These are phyloP conservation scores for Chaetodon auriga DNA, from an alignment of 2,113 vertebrate species.

Conservation along the genomic window DNA sequence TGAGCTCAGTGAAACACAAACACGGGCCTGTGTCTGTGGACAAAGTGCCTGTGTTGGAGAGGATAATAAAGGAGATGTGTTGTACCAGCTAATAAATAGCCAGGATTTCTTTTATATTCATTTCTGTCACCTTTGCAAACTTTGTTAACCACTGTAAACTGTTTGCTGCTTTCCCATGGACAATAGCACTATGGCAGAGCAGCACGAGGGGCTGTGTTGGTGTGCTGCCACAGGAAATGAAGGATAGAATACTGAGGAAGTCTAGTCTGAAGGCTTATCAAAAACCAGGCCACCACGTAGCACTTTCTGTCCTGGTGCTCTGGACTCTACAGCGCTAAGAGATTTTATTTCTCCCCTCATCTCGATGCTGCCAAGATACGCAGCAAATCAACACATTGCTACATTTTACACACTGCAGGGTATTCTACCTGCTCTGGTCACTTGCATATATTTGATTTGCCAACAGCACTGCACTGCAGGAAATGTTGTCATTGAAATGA, in stretches of 20 bases:
- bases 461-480: not conserved
- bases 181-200: not conserved
- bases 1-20: conserved; percentile 7
- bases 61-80: not conserved
- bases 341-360: not conserved
- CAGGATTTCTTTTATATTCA: not conserved
- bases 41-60: conserved; percentile 12
- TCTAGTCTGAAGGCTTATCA: not conserved
- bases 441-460: not conserved
- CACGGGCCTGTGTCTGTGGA: not conserved
- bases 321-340: not conserved
- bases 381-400: conserved; percentile 7
- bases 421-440: not conserved
- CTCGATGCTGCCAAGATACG: not conserved
- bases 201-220: not conserved
- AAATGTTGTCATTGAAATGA: not conserved
- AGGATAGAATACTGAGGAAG: not conserved
- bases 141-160: not conserved
- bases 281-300: not conserved
- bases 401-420: conserved; percentile 12
- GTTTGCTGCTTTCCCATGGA: not conserved
- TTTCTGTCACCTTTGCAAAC: not conserved
- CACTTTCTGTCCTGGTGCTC: not conserved
- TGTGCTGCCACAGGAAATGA: not conserved
- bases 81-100: conserved; percentile 18